Base-by-base conservation (phyloP, 30 jellyfish, hydroid and myxozoan species). In the Cassiopea xamachana region DNA sequence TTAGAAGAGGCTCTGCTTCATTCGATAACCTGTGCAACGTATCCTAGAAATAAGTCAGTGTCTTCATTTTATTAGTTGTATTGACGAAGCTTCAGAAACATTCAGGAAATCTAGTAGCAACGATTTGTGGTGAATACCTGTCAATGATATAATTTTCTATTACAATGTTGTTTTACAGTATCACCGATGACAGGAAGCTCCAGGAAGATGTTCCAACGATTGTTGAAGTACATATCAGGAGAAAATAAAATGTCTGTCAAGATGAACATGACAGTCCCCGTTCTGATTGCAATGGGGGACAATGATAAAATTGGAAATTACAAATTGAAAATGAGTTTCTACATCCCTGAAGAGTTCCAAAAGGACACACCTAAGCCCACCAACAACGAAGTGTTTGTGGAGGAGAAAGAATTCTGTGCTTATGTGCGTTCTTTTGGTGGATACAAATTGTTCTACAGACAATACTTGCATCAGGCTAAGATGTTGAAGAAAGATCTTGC, bases 231-330 rank as follows among this genome's bases (percentile, higher is more conserved):
- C 92, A 90, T 90, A 16, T 15, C 46, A 43, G 93, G 93, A 14
- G 93, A n/a, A 58, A 90, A 90, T 76, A 78, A 45, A 17, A 50
- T 50, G 45, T 59, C 48, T 5, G 83, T 64, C 18, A 55, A 60
- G 10, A 90, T 90, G 43, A 69, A 83, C 51, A 90, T 82, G 97
- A 90, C 97, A 1, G 97, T 64, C 79, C 97, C 97, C 3, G 93
- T 83, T 19, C 48, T 90, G 58, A 18, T 15, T 10, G 39, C 39
- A 27, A 27, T 27, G 39, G 77, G 64, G 15, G 48, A 75, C 2
- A 75, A 62, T n/a, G 97, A 70, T 27, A 68, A 83, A 1, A 87
- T 80, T 9, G 79, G 43, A 2, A 13, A 82, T 4, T 9, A 44
- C 48, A 19, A 90, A 3, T 1, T 75, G 77, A 67, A 74, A 77